Evolutionary conservation across 2,113 vertebrate species (phyloP).

Genomic region (Triplophysa tibetana): DNA sequence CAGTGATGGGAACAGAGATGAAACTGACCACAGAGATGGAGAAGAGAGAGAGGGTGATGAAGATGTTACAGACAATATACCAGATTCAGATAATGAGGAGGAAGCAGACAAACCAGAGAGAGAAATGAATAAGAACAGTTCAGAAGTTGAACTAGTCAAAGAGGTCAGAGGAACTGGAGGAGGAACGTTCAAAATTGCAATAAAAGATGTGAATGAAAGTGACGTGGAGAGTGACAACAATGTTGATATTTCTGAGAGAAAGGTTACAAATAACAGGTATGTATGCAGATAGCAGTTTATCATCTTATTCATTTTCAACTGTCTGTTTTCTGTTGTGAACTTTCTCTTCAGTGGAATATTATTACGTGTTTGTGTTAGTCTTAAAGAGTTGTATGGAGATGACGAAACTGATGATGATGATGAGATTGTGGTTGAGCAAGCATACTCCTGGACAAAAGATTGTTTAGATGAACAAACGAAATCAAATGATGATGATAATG

Average conservation of each 20-base stretch:
- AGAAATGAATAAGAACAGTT: neutral
- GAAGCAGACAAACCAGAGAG: conserved; percentile 2
- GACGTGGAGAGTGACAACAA: conserved; percentile 8
- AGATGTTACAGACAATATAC: neutral
- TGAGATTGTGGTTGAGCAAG: conserved; percentile 39
- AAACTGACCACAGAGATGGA: conserved; percentile 16
- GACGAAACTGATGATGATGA: conserved; percentile 42
- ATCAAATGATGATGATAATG: conserved; percentile 46
- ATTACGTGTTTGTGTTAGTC: conserved; percentile 8
- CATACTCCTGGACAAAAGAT: conserved; percentile 31
- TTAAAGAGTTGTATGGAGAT: conserved; percentile 36
- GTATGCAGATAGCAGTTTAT: neutral
- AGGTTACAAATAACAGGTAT: conserved; percentile 17
- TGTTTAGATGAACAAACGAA: conserved; percentile 29
- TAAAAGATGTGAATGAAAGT: conserved; percentile 19
- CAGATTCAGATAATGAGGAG: conserved; percentile 7
- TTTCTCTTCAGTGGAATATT: neutral
- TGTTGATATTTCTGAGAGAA: neutral
- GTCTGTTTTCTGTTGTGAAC: neutral
- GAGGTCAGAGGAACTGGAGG: neutral
- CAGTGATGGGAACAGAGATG: neutral
- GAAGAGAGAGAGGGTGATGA: conserved; percentile 37
- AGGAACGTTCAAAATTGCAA: neutral
- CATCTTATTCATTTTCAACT: neutral
- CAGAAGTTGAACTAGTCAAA: neutral